Conservation (phyloP, 2,113 vertebrate genomes). For the Amphilophus citrinellus region DNA sequence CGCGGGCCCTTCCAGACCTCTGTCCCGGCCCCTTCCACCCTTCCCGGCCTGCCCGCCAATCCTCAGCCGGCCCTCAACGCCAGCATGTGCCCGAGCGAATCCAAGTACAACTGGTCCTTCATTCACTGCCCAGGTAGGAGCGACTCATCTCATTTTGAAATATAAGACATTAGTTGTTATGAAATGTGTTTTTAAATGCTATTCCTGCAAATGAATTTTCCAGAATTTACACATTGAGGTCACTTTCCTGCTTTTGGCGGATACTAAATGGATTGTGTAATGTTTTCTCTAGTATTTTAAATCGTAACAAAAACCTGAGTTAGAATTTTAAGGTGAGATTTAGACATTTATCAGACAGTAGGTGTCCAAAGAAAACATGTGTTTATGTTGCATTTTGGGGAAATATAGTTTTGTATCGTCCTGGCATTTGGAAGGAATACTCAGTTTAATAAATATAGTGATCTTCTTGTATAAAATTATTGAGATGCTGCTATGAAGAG, state of each 20-base stretch:
- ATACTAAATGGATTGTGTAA: not conserved
- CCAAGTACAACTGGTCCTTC: conserved; percentile 94
- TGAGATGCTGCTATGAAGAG: not conserved
- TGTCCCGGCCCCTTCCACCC: conserved; percentile 76
- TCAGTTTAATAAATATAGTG: not conserved
- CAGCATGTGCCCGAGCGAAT: conserved; percentile 89
- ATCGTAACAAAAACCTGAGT: not conserved
- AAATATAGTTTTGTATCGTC: not conserved
- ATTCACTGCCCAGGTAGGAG: conserved; percentile 93
- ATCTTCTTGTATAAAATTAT: not conserved
- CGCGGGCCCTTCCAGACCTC: conserved; percentile 90
- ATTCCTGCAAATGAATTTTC: not conserved
- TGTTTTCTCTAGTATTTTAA: not conserved
- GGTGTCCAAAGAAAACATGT: not conserved
- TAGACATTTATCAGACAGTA: not conserved
- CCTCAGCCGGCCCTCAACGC: conserved; percentile 88
- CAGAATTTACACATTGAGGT: no score
- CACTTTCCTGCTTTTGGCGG: no score
- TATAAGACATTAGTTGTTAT: not conserved
- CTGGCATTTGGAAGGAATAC: not conserved
- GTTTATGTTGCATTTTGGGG: not conserved
- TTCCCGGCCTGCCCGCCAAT: conserved; percentile 85
- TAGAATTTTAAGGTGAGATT: not conserved
- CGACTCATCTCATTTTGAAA: not conserved
- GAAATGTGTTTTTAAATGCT: not conserved